Base-by-base conservation (phyloP, 2,888 invertebrate species). In the Lymantria monacha region DNA sequence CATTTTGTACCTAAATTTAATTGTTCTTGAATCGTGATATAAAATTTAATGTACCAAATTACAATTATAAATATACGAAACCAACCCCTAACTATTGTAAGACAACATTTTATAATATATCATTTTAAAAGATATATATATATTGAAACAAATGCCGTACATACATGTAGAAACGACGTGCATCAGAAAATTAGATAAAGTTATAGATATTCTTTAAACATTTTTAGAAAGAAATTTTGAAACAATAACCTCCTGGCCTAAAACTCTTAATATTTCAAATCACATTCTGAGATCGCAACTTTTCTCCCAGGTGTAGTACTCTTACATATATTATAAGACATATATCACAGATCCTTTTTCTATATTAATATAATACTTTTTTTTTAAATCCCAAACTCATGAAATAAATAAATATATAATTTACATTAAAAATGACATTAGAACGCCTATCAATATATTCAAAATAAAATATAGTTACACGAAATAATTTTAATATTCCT, bases 271-370 rank as follows among this genome's bases (percentile, higher is more conserved):
- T 66, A 63, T 67, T 69, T 72, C 64, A 75, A 82, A 83, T 81
- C 80, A 83, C 79, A 81, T 76, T 76, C 80, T 85, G 89, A 91
- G 89, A 88, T 90, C 87, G 78, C 69, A 65, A 71, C 68, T 76
- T 69, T 67, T 79, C 84, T 81, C 83, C 86, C 87, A 83, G 87
- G 82, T 85, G 82, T 85, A 83, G 76, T 77, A 72, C 69, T 72
- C 84, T 86, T 85, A 87, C 79, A 76, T 79, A 75, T 79, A n/a
- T n/a, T n/a, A 79, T 62, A 60, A 68, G 60, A 63, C 79, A 78
- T 80, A 81, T 89, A 89, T 89, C 89, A 90, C 89, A 89, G 89
- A 83, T 85, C 81, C 82, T 85, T 85, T n/a, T 79, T 76, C 82
- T 87, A 84, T 81, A 81, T 77, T 83, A 86, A 74, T 81, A 82